Conservation (phyloP, 2,888 invertebrate species). For the Amiota communis region DNA sequence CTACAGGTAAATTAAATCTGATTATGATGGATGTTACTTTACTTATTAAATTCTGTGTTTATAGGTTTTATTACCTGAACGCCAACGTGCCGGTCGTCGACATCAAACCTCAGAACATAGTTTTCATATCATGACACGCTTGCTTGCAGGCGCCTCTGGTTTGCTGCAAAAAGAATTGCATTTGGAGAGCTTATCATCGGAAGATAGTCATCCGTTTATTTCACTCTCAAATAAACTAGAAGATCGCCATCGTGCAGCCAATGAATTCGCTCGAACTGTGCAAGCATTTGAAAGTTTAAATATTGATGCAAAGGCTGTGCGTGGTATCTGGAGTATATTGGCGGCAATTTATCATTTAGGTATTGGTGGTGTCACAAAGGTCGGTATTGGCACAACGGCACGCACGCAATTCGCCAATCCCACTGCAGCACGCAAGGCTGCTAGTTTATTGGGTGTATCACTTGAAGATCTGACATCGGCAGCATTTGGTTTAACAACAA, state of each 20-base stretch:
- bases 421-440: conserved; percentile 84
- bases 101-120: conserved; percentile 76
- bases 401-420: conserved; percentile 83
- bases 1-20: conserved; percentile 78
- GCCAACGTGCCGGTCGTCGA: conserved; percentile 80
- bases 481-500: conserved; percentile 73
- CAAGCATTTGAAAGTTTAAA: conserved; percentile 84
- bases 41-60: conserved; percentile 9
- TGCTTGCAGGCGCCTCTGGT: conserved; percentile 85
- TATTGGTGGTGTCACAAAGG: conserved; percentile 86
- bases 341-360: conserved; percentile 96
- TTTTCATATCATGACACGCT: conserved; percentile 74
- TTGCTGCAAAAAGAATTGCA: conserved; percentile 86
- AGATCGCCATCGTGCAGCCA: conserved; percentile 84
- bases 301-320: conserved; percentile 84
- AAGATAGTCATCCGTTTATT: conserved; percentile 85
- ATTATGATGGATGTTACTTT: not conserved
- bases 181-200: conserved; percentile 81
- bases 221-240: conserved; percentile 84
- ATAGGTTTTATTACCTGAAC: conserved; percentile 88
- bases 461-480: conserved; percentile 88
- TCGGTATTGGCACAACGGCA: conserved; percentile 70
- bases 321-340: conserved; percentile 88
- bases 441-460: conserved; percentile 83
- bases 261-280: conserved; percentile 86